Evolutionary conservation across 2,797 vertebrate species (phyloP).

Genomic region (Chiloscyllium punctatum): DNA sequence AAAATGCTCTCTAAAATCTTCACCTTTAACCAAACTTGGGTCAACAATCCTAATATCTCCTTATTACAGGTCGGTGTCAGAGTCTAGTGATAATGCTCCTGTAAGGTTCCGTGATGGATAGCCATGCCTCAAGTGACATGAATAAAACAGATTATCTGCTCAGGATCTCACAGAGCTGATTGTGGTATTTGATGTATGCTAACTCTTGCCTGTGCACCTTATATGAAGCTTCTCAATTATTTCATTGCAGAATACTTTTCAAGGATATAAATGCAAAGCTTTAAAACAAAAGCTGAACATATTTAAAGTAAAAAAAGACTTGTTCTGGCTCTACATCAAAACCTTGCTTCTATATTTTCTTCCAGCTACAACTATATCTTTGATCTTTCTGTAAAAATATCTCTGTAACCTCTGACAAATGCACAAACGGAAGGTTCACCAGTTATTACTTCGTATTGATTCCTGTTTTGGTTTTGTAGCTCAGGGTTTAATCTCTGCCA

Average conservation of each 20-base stretch:
- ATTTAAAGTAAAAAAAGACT: background rate
- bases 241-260: background rate
- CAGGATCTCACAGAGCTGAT: too few relatives aligned
- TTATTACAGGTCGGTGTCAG: background rate
- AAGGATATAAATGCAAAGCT: background rate
- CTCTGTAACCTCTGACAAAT: background rate
- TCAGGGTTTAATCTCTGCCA: background rate
- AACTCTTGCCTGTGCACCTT: background rate
- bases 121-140: background rate
- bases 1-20: background rate
- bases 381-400: background rate
- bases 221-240: background rate
- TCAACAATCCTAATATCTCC: background rate
- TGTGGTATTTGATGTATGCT: too few relatives aligned
- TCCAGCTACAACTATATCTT: background rate
- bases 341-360: background rate
- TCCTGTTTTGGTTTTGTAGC: background rate
- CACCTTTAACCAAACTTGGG: background rate
- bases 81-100: background rate
- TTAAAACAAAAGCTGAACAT: background rate
- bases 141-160: background rate
- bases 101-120: background rate
- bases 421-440: background rate
- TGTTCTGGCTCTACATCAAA: background rate
- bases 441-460: background rate